phyloP scores from a whole-genome alignment of 2,888 invertebrate species.

The Melieria picta region DNA sequence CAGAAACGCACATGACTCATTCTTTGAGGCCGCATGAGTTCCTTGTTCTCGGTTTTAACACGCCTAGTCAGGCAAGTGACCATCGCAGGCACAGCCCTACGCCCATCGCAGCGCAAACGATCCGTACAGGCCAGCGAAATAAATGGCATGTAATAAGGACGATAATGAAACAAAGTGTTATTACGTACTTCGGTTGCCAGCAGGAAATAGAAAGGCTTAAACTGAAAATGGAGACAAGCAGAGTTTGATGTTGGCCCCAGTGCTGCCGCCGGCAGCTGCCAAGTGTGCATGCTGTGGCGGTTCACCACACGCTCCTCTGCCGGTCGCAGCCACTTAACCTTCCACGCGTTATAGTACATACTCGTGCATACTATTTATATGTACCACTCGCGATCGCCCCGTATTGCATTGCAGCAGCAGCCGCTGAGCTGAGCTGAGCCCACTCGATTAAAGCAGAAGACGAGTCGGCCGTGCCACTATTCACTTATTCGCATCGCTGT shows the following conservation, averaged over 20 bases:
- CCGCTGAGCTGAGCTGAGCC: slow-evolving; percentile 1
- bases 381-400: neutral
- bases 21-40: too few relatives aligned
- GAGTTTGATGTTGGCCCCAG: slow-evolving; percentile 26
- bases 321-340: slow-evolving; percentile 42
- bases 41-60: too few relatives aligned
- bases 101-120: slow-evolving; percentile 16
- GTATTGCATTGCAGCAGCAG: neutral
- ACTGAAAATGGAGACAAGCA: slow-evolving; percentile 30
- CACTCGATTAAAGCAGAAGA: slow-evolving; percentile 28
- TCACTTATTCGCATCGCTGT: neutral
- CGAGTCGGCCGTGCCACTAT: slow-evolving; percentile 7
- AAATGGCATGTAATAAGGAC: slow-evolving; percentile 28
- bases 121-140: slow-evolving; percentile 1
- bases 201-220: slow-evolving; percentile 20
- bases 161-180: slow-evolving; percentile 31
- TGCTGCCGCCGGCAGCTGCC: slow-evolving; percentile 16
- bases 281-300: neutral
- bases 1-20: neutral
- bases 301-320: slow-evolving; percentile 4
- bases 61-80: too few relatives aligned
- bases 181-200: neutral
- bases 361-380: neutral
- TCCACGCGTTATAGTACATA: slow-evolving; percentile 22
- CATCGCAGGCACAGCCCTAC: neutral